Evolutionary conservation across 2,797 vertebrate genomes (phyloP), one percentile per base, ranked within the genome.

Genomic region (Chrosomus eos): DNA sequence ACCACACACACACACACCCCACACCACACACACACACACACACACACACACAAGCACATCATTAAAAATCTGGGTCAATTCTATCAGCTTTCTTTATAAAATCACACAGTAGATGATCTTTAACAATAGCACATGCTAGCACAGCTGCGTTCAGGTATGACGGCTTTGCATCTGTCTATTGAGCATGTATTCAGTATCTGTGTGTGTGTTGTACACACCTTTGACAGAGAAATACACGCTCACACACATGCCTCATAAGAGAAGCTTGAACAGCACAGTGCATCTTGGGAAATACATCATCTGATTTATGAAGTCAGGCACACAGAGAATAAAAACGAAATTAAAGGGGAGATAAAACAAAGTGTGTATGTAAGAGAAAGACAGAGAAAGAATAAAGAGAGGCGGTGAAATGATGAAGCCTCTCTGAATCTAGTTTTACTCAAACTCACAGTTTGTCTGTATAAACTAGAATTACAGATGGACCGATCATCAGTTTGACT

Each of bases 261-360:
- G 40, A 36, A 74, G 81, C 73, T 85, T 81, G 92, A 93, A 92
- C 89, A 91, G 90, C 92, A 87, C 87, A 86, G 88, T 66, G 87
- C 91, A 91, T 90, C 89, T 62, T 86, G 90, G 89, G 90, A 92
- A 92, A 93, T 94, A 93, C 93, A 94, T 94, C 91, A 94, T 92
- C 89, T 93, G 92, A 93, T 94, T 94, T 94, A 94, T 93, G 92
- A 84, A 87, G 43, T 36, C 77, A 71, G 71, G 72, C 73, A 84
- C n/a, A 55, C 28, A 11, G 81, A 80, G 83, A 81, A 73, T 86
- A 73, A 83, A 83, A 68, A 80, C 85, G 66, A 82, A 78, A 83
- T 80, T 75, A 87, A 85, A 84, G 81, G 66, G 45, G 31, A 67
- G 83, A 82, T 58, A 68, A 84, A 87, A 80, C 45, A 79, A 85